Evolutionary conservation across 2,888 invertebrate species (phyloP), one percentile per base, ranked within the genome.

Genomic region (Trachelus iudaicus): DNA sequence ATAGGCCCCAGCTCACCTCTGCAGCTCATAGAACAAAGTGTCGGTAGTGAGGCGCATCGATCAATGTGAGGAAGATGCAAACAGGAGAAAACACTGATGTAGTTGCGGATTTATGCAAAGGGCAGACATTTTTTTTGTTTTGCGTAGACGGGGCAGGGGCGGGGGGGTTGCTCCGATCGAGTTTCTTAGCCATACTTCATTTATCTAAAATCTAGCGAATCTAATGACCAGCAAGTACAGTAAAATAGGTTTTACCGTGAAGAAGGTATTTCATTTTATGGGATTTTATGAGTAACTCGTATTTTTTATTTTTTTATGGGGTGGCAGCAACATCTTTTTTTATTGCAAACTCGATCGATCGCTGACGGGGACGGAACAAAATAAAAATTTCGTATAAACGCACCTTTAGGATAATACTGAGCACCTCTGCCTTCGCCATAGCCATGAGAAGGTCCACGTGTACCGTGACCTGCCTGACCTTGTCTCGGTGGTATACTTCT

Each of bases 401-500:
- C 92, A 95, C 95, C 95, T 95, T 95, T 95, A 85, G 94, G 94
- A 92, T 95, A 94, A 91, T 95, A 95, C 90, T 95, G 95, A 82
- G 91, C 87, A 79, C 95, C 95, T 86, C 95, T 92, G 37, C 95
- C 95, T 88, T 95, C 95, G 33, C 95, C 95, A 86, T 95, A 95
- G 73, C 95, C 95, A 81, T 95, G 94, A 79, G 94, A 93, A 79
- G 95, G 95, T 77, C 93, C 94, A 84, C 93, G 93, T 74, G 88
- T 83, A 69, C 90, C 87, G 83, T 90, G 89, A 68, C 87, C 87
- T 75, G 88, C 87, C 76, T 85, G 87, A 75, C 82, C 84, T 81
- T 88, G 88, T 71, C 89, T 87, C 0, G 89, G 87, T 31, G 90
- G 90, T 82, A 90, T 88, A 80, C 89, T 91, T 77, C 91, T 85